Percentiles rank a stretch among this genome's conserved stretches.
These are phyloP conservation scores for Gymnosoma rotundatum DNA, from an alignment of 2,888 invertebrate genomes.

Conservation along the genomic window DNA sequence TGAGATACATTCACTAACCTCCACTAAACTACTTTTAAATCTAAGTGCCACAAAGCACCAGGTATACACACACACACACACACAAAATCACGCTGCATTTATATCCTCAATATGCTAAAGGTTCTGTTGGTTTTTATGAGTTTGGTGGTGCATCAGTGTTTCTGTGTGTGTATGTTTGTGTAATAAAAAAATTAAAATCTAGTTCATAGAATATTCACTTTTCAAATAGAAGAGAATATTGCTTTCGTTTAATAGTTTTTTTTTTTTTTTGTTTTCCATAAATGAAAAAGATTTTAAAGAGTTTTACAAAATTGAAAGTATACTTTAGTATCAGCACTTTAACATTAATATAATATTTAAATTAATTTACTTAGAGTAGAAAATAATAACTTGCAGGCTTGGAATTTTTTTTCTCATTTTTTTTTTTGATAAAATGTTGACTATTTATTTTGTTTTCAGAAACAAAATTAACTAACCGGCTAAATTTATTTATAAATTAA, in stretches of 20 bases:
- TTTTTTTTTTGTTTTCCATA: conserved; percentile 24
- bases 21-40: conserved; percentile 32
- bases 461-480: neutral
- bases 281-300: conserved; percentile 33
- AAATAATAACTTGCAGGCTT: neutral
- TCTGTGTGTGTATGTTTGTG: neutral
- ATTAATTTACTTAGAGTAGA: conserved; percentile 9
- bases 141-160: too few relatives aligned
- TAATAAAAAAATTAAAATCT: conserved; percentile 36
- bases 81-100: conserved; percentile 12
- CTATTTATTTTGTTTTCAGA: neutral
- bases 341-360: conserved; percentile 17
- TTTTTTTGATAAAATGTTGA: neutral
- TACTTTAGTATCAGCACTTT: neutral
- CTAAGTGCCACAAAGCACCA: conserved; percentile 38
- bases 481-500: neutral
- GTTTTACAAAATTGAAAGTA: conserved; percentile 47
- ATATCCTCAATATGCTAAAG: neutral
- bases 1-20: conserved; percentile 25
- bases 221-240: conserved; percentile 43
- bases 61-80: conserved; percentile 2
- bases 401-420: neutral
- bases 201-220: conserved; percentile 63
- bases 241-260: conserved; percentile 17
- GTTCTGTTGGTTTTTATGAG: neutral